Percentiles rank a stretch among this genome's conserved stretches.
phyloP scores from a whole-genome alignment of 2,113 vertebrate species.

The Pelecanoides urinatrix region DNA sequence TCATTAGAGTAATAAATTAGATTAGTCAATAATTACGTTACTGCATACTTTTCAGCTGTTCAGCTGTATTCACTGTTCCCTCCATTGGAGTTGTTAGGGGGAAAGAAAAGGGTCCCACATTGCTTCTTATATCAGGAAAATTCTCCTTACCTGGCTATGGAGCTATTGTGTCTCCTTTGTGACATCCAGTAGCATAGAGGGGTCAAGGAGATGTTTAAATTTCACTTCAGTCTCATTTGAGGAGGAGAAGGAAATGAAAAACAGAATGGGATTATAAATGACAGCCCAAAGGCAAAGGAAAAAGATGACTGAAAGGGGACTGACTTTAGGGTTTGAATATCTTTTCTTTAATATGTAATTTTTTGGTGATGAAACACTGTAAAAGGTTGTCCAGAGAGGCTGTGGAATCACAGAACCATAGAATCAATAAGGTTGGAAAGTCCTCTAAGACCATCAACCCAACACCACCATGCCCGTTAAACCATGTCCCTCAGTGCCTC shows the following conservation, averaged over 20 bases:
- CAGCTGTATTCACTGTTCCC: neutral
- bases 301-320: neutral
- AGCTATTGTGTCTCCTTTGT: neutral
- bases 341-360: neutral
- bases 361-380: neutral
- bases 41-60: neutral
- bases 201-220: neutral
- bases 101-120: neutral
- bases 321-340: neutral
- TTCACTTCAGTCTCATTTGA: neutral
- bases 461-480: too few relatives aligned
- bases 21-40: neutral
- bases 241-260: neutral
- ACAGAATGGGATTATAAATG: neutral
- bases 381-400: neutral
- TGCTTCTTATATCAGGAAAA: neutral
- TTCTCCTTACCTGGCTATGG: neutral
- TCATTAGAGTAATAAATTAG: neutral
- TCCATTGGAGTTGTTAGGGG: neutral
- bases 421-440: too few relatives aligned
- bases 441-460: too few relatives aligned
- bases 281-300: neutral
- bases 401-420: neutral
- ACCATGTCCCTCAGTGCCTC: too few relatives aligned
- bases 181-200: neutral